A percentile compares a stretch with the other conserved stretches of the same genome.
Conservation (phyloP, 2,797 vertebrate species). For the Myiotriccus ornatus region DNA sequence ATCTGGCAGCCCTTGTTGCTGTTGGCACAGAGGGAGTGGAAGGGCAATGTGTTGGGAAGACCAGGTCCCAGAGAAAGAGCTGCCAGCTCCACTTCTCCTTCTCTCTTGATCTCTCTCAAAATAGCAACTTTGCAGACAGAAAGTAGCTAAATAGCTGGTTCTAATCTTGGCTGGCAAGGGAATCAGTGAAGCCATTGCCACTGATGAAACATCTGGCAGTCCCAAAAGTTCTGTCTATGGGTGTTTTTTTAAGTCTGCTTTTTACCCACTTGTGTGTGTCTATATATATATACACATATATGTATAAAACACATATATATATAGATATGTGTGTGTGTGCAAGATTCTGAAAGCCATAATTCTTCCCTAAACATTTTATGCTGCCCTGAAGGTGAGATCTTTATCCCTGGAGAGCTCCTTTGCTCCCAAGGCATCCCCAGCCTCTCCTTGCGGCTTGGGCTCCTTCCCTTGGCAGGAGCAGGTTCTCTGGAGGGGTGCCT, state of each 20-base stretch:
- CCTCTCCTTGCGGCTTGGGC: neutral
- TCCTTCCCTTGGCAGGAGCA: neutral
- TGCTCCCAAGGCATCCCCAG: neutral
- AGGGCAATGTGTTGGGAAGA: neutral
- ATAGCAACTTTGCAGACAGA: neutral
- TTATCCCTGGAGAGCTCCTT: neutral
- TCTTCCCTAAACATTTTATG: neutral
- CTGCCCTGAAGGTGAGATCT: neutral
- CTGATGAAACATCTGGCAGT: neutral
- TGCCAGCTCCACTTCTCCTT: slow-evolving; percentile 5
- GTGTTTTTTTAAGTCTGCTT: neutral
- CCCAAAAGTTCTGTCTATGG: neutral
- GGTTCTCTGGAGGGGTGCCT: neutral
- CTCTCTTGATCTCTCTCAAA: neutral
- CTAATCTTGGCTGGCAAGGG: neutral
- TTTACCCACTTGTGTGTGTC: neutral
- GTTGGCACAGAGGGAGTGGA: neutral
- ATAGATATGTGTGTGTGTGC: rapidly evolving
- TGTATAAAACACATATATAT: neutral
- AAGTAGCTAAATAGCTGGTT: neutral
- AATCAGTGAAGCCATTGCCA: neutral
- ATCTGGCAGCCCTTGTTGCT: slow-evolving; percentile 6
- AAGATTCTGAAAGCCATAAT: neutral
- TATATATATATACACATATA: rapidly evolving
- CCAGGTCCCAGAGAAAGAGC: neutral